Evolutionary conservation across 2,797 vertebrate genomes (phyloP), one percentile per base, ranked within the genome.

Genomic region (Acridotheres tristis): DNA sequence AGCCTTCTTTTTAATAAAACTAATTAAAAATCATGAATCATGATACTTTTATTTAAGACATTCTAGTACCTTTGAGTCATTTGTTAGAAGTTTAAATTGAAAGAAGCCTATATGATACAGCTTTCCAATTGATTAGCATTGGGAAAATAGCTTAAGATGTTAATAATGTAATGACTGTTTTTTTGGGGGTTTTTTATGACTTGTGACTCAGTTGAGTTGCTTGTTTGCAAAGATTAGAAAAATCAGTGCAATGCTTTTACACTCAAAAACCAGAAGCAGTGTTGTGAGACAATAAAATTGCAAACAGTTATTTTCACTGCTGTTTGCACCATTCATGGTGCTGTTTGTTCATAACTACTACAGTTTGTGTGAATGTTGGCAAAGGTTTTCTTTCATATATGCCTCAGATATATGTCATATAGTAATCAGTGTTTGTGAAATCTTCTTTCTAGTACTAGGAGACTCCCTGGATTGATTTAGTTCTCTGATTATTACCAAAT

Each of bases 171-270:
- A 88, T 93, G 93, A 92, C 77, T 92, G 7, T 81, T 40, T 15
- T 15, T 40, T 40, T 40, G 13, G 40, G 13, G 40, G 9, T 40
- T 40, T 40, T 58, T 43, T 18, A 96, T 94, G 26, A 96, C 55
- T 77, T 93, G 61, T 91, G 95, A 88, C 69, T 91, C 83, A 93
- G 63, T 69, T 74, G 68, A 97, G 86, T 83, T 92, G 17, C 43
- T 97, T 94, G 30, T 95, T 97, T 96, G 29, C 57, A 92, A 95
- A 94, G 71, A 73, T 80, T 50, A 67, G 71, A 90, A 92, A 93
- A 96, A 92, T 93, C 81, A 93, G 32, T 91, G 87, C 72, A 25
- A 45, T 90, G 6, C 62, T 61, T 96, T 97, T 96, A 67, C 25
- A 77, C 40, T 73, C 54, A 94, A 40, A 95, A 82, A 59, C 6